Evolutionary conservation across 1,140 invertebrate genomes (phyloP), one percentile per base, ranked within the genome.

Genomic region (Drosophila kurseongensis): DNA sequence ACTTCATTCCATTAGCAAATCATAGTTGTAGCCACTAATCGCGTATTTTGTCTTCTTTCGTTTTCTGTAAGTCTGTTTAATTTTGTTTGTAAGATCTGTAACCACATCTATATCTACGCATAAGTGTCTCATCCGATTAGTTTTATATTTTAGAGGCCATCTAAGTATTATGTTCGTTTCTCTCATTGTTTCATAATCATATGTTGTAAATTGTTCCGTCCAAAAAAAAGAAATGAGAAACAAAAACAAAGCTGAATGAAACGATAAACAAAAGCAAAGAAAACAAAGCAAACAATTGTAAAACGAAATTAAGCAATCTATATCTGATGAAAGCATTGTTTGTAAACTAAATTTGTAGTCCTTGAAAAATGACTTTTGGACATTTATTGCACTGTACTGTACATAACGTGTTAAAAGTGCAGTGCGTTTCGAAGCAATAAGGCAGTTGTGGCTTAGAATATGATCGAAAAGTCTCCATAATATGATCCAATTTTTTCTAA

Each of bases 161-260:
- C 65, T 59, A 74, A 85, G 82, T 88, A 85, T 85, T 85, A 88
- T 32, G 74, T 68, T 77, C 44, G 44, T 41, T 35, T 41, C 41
- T 4, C 63, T 55, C 79, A 89, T 88, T 88, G 84, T 88, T 89
- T 89, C 85, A 89, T 83, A 89, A 89, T 89, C 84, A 89, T 89
- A 90, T 89, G 80, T 89, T 89, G 84, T 90, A 89, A 89, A 89
- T 89, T 89, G 85, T 89, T 89, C 84, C 84, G 84, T 89, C 84
- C 84, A 89, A 89, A 79, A 83, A 83, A 51, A 67, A 47, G 54
- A 66, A 79, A 66, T 51, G 52, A 50, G 62, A 59, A 56, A 61
- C 32, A 52, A 38, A 75, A 69, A 52, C 42, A 38, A 48, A 56
- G 66, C 66, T 47, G 48, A 56, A 69, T 38, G 42, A 56, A 65